phyloP scores from a whole-genome alignment of 2,113 vertebrate genomes.

The Lepus americanus region DNA sequence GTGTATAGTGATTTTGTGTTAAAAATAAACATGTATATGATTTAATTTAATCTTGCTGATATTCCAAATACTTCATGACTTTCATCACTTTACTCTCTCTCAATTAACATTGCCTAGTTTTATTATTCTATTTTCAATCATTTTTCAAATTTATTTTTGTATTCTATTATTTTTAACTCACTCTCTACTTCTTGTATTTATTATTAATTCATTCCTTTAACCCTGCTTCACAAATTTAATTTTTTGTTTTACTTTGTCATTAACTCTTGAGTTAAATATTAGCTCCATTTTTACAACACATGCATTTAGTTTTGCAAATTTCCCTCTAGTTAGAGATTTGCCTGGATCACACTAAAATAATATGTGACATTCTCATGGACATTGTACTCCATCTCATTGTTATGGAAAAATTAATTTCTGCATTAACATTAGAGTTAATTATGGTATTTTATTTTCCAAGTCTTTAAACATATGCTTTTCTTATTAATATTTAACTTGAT shows the following conservation, averaged over 20 bases:
- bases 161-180: neutral
- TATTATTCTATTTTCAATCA: neutral
- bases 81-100: neutral
- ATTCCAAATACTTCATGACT: neutral
- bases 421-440: neutral
- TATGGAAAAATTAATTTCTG: neutral
- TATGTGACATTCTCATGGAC: neutral
- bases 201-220: neutral
- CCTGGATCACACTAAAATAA: neutral
- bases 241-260: neutral
- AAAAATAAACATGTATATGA: neutral
- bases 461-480: neutral
- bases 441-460: neutral
- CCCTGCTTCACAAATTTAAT: neutral
- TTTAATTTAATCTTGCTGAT: neutral
- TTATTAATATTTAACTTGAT: neutral
- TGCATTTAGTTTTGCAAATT: neutral
- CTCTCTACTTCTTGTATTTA: neutral
- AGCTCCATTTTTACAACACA: neutral
- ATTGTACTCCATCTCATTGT: neutral
- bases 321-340: neutral
- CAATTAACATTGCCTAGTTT: neutral
- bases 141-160: neutral
- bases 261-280: slow-evolving; percentile 4
- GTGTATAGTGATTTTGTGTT: neutral